These are phyloP conservation scores for Loripinus fragilis DNA, from an alignment of 2,888 invertebrate species.

Conservation along the genomic window DNA sequence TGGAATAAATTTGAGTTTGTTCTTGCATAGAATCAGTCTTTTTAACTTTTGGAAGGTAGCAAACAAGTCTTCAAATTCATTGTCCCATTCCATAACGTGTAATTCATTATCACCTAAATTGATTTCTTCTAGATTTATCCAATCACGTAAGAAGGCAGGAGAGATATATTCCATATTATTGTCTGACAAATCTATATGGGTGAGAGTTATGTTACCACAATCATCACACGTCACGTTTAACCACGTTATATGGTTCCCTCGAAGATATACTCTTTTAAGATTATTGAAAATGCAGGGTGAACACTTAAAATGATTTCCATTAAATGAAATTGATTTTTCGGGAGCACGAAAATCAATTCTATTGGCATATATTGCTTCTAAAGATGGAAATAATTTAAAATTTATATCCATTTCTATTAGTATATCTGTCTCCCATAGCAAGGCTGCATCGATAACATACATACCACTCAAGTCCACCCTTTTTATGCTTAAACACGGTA, in stretches of 20 bases:
- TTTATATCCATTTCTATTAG: no score
- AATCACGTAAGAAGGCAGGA: not conserved
- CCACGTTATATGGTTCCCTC: not conserved
- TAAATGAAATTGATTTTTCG: not conserved
- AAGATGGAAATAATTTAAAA: not conserved
- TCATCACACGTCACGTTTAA: not conserved
- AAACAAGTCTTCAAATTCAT: not conserved
- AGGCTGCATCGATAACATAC: no score
- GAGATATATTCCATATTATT: not conserved
- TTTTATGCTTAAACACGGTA: no score
- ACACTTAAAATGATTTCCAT: not conserved
- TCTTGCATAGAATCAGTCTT: not conserved
- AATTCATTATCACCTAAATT: not conserved
- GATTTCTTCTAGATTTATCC: not conserved
- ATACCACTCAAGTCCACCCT: no score
- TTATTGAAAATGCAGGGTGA: not conserved
- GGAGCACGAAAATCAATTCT: not conserved
- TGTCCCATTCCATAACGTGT: not conserved
- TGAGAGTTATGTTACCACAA: not conserved
- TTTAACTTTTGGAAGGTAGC: not conserved
- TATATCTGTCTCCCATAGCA: no score
- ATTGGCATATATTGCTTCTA: not conserved
- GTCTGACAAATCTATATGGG: not conserved
- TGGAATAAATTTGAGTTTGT: not conserved
- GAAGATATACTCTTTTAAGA: not conserved